Conservation (phyloP, 2,888 invertebrate genomes). For the Hemithea aestivaria region DNA sequence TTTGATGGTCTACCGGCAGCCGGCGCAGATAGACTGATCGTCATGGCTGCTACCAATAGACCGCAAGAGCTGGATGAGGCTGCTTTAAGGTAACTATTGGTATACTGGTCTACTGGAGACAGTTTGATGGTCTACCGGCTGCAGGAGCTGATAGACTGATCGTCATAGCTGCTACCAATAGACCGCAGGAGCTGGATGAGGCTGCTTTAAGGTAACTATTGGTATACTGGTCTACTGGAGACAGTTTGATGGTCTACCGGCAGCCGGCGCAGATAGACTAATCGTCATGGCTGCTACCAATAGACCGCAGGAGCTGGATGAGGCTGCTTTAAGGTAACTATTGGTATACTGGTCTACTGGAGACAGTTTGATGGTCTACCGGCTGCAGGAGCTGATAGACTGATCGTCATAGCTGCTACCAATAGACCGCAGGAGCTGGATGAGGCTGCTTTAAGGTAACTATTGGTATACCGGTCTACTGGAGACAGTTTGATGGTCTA, state of each 20-base stretch:
- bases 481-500: conserved; percentile 94
- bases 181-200: no score
- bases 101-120: no score
- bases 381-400: conserved; percentile 86
- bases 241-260: conserved; percentile 96
- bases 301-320: conserved; percentile 97
- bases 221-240: no score
- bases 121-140: neutral
- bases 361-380: conserved; percentile 95
- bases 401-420: conserved; percentile 99
- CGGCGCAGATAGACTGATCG: no score
- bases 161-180: no score
- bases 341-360: no score
- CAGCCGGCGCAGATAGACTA: conserved; percentile 87
- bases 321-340: conserved; percentile 94
- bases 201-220: no score
- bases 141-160: no score
- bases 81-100: no score
- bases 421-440: conserved; percentile 98
- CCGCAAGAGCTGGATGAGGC: no score
- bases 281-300: conserved; percentile 99
- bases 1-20: conserved; percentile 38
- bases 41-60: no score
- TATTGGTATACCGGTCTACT: no score
- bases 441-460: conserved; percentile 94